Evolutionary conservation across 2,888 invertebrate species (phyloP).

Genomic region (Physocephala rufipes): DNA sequence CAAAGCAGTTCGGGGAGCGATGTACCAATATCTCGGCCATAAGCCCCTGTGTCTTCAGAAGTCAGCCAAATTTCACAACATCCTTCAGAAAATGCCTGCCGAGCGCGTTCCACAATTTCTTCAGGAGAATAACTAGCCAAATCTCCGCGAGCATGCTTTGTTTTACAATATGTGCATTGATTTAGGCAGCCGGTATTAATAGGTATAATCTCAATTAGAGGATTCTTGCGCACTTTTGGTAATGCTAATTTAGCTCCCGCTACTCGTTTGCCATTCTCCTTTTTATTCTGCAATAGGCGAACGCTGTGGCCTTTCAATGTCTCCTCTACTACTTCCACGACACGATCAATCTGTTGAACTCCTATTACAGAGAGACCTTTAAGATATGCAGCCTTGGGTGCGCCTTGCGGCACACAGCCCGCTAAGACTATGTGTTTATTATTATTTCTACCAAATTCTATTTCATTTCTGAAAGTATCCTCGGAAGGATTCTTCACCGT

Average conservation of each 20-base stretch:
- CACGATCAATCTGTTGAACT: conserved; percentile 97
- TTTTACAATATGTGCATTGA: conserved; percentile 99
- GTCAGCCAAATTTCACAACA: conserved; percentile 98
- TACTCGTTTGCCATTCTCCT: conserved; percentile 77
- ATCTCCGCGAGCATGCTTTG: conserved; percentile 96
- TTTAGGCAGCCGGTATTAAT: conserved; percentile 97
- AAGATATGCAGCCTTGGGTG: conserved; percentile 74
- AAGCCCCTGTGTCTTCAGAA: conserved; percentile 97
- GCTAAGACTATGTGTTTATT: conserved; percentile 93
- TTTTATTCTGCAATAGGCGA: conserved; percentile 82
- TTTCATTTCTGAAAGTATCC: conserved; percentile 90
- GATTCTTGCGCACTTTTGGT: conserved; percentile 95
- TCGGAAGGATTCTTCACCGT: conserved; percentile 98
- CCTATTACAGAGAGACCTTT: conserved; percentile 89
- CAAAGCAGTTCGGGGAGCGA: conserved; percentile 87
- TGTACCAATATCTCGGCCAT: conserved; percentile 92
- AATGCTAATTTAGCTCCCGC: conserved; percentile 88
- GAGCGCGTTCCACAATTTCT: conserved; percentile 87
- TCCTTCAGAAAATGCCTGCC: conserved; percentile 88
- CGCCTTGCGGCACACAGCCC: conserved; percentile 97
- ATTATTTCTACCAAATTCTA: conserved; percentile 75
- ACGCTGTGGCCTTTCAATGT: conserved; percentile 91
- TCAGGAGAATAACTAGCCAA: conserved; percentile 92
- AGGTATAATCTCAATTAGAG: conserved; percentile 95
- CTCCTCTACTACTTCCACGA: conserved; percentile 97